phyloP scores from a whole-genome alignment of 2,113 vertebrate genomes.

The Arenaria interpres region DNA sequence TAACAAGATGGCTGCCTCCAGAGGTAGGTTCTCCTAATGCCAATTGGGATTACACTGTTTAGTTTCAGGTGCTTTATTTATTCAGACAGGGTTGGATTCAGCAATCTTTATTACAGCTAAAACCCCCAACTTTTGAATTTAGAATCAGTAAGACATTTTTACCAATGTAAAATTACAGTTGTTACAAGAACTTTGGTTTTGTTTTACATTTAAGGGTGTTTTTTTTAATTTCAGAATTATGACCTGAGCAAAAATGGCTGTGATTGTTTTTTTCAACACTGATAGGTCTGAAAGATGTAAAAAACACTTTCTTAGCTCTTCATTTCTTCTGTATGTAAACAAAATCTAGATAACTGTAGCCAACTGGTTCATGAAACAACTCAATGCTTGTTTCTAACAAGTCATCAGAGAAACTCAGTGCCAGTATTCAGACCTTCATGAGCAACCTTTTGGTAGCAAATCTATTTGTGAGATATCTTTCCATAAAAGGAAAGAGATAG shows the following conservation, averaged over 20 bases:
- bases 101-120: neutral
- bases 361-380: neutral
- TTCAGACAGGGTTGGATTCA: neutral
- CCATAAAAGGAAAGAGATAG: neutral
- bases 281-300: neutral
- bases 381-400: neutral
- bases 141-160: neutral
- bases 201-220: neutral
- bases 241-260: neutral
- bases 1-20: constrained; percentile 4
- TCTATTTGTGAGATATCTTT: neutral
- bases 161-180: neutral
- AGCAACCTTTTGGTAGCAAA: constrained; percentile 21
- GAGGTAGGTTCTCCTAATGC: neutral
- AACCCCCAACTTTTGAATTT: neutral
- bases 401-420: neutral
- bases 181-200: neutral
- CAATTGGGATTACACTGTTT: neutral
- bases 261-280: neutral
- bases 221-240: neutral
- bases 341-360: neutral
- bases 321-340: neutral
- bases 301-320: neutral
- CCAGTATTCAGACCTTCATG: neutral
- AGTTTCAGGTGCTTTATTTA: neutral